A percentile compares a stretch with the other conserved stretches of the same genome.
Evolutionary conservation across 2,888 invertebrate genomes (phyloP).

Genomic region (Quadroppia sp.): DNA sequence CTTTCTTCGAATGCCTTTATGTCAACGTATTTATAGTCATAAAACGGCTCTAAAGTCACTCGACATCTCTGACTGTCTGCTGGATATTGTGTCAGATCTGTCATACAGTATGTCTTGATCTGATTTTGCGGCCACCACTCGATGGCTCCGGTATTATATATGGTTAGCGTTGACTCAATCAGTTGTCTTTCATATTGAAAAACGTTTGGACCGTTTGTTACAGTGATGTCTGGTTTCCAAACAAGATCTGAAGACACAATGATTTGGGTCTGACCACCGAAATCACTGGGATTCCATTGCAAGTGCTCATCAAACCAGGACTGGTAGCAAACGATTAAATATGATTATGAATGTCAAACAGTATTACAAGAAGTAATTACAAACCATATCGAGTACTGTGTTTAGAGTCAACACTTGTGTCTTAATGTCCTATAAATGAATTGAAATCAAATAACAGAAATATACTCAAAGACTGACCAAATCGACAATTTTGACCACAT

Average conservation of each 20-base stretch:
- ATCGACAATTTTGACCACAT: not conserved
- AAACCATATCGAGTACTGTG: not conserved
- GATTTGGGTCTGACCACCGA: not conserved
- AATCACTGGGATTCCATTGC: not conserved
- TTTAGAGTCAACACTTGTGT: slow-evolving; percentile 5
- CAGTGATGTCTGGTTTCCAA: not conserved
- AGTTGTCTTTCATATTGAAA: not conserved
- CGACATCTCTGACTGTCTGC: not conserved
- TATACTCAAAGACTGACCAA: not conserved
- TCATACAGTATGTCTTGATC: not conserved
- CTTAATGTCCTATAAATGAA: slow-evolving; percentile 6
- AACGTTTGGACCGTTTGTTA: not conserved
- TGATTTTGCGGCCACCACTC: not conserved
- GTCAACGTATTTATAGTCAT: slow-evolving; percentile 23
- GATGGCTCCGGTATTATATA: not conserved
- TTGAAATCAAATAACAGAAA: not conserved
- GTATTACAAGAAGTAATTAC: not conserved
- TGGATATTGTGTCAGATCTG: not conserved
- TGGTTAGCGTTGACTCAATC: not conserved
- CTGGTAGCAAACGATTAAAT: not conserved
- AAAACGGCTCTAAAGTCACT: not conserved
- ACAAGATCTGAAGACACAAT: not conserved
- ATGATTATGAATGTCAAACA: not conserved
- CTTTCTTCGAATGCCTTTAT: not conserved
- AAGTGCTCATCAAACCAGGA: not conserved